A percentile compares a stretch with the other conserved stretches of the same genome.
Conservation (phyloP, 2,797 vertebrate species). For the Meriones psammophilus region DNA sequence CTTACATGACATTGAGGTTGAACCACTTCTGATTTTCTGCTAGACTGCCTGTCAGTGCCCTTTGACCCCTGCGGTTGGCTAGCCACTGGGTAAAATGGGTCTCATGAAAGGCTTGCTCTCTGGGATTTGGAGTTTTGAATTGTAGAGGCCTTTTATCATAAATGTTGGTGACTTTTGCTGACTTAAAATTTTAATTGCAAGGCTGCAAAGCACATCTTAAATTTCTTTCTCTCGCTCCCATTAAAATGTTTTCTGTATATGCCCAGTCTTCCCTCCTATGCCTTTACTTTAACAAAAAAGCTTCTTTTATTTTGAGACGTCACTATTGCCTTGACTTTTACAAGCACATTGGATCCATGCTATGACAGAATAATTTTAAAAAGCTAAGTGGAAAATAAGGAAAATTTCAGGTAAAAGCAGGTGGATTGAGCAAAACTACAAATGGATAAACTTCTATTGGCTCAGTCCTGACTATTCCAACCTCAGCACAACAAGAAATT, state of each 20-base stretch:
- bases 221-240: not conserved
- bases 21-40: not conserved
- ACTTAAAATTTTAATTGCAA: slow-evolving; percentile 56
- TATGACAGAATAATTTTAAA: not conserved
- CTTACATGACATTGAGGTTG: not conserved
- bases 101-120: not conserved
- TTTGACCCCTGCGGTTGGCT: not conserved
- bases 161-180: not conserved
- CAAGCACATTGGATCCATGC: not conserved
- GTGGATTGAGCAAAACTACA: not conserved
- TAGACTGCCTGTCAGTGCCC: not conserved
- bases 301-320: slow-evolving; percentile 10
- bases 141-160: not conserved
- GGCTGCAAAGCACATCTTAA: not conserved
- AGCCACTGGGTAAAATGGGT: not conserved
- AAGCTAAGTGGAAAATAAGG: not conserved
- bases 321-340: slow-evolving; percentile 6
- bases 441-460: not conserved
- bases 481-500: not conserved
- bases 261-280: not conserved
- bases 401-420: not conserved
- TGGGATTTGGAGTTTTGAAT: not conserved
- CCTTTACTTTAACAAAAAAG: not conserved
- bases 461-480: not conserved
- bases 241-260: not conserved